Evolutionary conservation across 2,888 invertebrate species (phyloP).

Genomic region (Thecocarcelia acutangulata): DNA sequence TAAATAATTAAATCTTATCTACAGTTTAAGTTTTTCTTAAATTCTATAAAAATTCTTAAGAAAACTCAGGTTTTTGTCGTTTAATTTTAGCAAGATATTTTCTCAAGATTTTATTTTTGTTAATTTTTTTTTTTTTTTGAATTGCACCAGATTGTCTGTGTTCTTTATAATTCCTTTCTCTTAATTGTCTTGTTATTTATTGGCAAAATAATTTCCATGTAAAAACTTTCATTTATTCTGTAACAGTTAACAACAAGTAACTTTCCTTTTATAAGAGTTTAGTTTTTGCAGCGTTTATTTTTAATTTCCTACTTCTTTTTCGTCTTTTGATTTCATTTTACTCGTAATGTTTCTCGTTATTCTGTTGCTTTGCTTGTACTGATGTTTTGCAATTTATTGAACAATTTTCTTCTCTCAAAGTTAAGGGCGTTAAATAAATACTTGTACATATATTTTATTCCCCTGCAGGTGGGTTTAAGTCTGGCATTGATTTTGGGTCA

Average conservation of each 20-base stretch:
- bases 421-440: neutral
- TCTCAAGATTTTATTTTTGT: too few relatives aligned
- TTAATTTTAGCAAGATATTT: neutral
- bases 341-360: neutral
- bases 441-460: neutral
- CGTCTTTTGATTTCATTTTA: neutral
- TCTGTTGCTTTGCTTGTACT: neutral
- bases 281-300: neutral
- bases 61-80: neutral
- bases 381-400: slow-evolving; percentile 14
- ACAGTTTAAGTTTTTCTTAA: too few relatives aligned
- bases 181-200: slow-evolving; percentile 11
- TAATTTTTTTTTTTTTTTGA: neutral
- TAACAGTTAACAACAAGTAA: slow-evolving; percentile 13
- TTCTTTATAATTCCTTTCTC: neutral
- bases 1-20: too few relatives aligned
- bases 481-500: neutral
- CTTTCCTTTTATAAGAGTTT: neutral
- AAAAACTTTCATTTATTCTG: slow-evolving; percentile 4
- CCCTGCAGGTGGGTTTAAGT: neutral
- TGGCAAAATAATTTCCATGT: neutral
- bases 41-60: too few relatives aligned
- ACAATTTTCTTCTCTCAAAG: slow-evolving; percentile 10
- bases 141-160: neutral
- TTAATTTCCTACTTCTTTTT: slow-evolving; percentile 8